Conservation (phyloP, 2,113 vertebrate species). For the Myotis brandtii region DNA sequence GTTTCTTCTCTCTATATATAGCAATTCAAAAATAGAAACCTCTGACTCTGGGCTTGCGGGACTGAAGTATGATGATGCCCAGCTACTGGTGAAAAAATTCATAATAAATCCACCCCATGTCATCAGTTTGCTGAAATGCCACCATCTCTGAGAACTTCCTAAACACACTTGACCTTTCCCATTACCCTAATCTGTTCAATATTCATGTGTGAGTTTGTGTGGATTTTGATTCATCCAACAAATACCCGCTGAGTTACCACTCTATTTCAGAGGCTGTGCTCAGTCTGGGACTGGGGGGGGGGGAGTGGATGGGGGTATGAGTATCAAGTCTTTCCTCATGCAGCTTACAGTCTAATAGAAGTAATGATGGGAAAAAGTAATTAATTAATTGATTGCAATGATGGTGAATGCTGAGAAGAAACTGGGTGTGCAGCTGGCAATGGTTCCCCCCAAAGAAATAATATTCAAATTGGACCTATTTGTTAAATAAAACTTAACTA, state of each 20-base stretch:
- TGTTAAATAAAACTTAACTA: neutral
- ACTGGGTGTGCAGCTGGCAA: rapidly evolving
- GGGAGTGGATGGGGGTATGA: neutral
- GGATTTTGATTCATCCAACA: neutral
- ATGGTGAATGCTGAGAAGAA: neutral
- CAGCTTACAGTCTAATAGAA: neutral
- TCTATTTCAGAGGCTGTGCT: neutral
- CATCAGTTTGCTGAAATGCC: neutral
- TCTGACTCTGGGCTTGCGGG: conserved; percentile 39
- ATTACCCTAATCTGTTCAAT: neutral
- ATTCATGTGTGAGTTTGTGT: neutral
- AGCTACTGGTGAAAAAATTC: neutral
- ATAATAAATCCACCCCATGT: neutral
- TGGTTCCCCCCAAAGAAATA: neutral
- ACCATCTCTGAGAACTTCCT: neutral
- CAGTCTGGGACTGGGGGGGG: no score
- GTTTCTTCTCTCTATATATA: conserved; percentile 78
- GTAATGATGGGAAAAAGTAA: neutral
- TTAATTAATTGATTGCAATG: neutral
- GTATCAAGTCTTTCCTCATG: neutral
- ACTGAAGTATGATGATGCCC: neutral
- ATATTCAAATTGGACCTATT: neutral
- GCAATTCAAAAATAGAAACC: conserved; percentile 66
- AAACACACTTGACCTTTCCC: neutral
- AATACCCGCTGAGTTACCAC: neutral